Evolutionary conservation across 2,113 vertebrate genomes (phyloP).

Genomic region (Menidia beryllina): DNA sequence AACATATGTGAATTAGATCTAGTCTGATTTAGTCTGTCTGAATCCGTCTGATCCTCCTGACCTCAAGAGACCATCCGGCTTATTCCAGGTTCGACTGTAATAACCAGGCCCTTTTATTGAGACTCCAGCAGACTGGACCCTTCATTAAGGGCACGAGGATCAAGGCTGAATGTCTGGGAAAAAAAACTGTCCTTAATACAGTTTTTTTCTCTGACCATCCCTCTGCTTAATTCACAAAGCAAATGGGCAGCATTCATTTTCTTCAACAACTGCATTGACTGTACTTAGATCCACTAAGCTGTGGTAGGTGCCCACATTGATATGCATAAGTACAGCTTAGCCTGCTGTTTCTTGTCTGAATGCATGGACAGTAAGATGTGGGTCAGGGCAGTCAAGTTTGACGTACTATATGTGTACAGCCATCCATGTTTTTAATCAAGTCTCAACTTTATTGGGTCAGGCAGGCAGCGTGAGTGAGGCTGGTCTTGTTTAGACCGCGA

Average conservation of each 20-base stretch:
- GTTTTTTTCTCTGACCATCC: slow-evolving; percentile 7
- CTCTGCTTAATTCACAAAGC: slow-evolving; percentile 32
- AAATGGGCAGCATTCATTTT: slow-evolving; percentile 39
- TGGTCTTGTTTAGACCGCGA: slow-evolving; percentile 13
- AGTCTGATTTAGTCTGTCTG: slow-evolving; percentile 43
- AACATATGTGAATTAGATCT: slow-evolving; percentile 64
- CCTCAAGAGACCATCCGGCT: slow-evolving; percentile 11
- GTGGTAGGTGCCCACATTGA: slow-evolving; percentile 45
- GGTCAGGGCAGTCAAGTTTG: slow-evolving; percentile 52
- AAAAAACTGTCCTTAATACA: slow-evolving; percentile 57
- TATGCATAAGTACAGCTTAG: slow-evolving; percentile 68
- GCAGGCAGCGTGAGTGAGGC: slow-evolving; percentile 30
- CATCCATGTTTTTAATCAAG: slow-evolving; percentile 7
- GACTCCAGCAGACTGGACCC: slow-evolving; percentile 8
- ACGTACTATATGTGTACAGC: slow-evolving; percentile 10
- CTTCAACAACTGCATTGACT: slow-evolving; percentile 36
- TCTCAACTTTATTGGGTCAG: slow-evolving; percentile 37
- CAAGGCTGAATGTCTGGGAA: slow-evolving; percentile 12
- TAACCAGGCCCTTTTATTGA: slow-evolving; percentile 26
- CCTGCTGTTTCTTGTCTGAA: slow-evolving; percentile 65
- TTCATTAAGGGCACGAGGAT: slow-evolving; percentile 51
- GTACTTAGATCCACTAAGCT: slow-evolving; percentile 52
- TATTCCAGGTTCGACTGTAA: slow-evolving; percentile 30
- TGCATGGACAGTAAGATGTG: slow-evolving; percentile 54
- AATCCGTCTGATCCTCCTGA: slow-evolving; percentile 60